Evolutionary conservation across 2,797 vertebrate genomes (phyloP).

Genomic region (Menidia menidia): DNA sequence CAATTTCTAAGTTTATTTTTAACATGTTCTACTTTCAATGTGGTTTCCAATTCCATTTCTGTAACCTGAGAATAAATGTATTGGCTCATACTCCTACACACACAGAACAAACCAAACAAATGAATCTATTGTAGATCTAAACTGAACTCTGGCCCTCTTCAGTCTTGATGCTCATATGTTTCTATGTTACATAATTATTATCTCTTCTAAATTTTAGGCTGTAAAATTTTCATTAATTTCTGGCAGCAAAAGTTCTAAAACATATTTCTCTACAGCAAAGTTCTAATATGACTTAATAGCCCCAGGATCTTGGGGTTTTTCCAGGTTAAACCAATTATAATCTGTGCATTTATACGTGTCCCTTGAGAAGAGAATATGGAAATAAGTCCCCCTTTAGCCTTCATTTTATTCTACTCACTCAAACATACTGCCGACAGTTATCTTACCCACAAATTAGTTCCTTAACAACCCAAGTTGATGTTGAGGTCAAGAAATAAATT

Average conservation of each 20-base stretch:
- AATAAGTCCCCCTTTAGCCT: slow-evolving; percentile 31
- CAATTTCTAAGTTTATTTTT: too few species aligned
- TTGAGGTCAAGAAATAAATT: slow-evolving; percentile 11
- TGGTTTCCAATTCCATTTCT: too few species aligned
- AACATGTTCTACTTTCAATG: too few species aligned
- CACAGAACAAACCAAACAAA: too few species aligned
- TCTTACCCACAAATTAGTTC: slow-evolving; percentile 13
- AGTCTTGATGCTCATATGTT: too few species aligned
- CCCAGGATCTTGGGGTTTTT: slow-evolving; percentile 4
- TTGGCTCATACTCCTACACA: too few species aligned
- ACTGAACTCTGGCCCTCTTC: too few species aligned
- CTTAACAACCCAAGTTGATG: slow-evolving; percentile 2
- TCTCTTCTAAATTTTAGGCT: neutral
- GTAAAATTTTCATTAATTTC: neutral
- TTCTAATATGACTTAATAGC: slow-evolving; percentile 45
- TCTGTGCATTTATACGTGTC: slow-evolving; percentile 46
- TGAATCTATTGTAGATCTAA: too few species aligned
- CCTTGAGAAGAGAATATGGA: slow-evolving; percentile 18
- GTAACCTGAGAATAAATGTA: too few species aligned
- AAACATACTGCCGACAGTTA: slow-evolving; percentile 25
- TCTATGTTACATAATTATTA: too few species aligned
- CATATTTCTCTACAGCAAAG: slow-evolving; percentile 27
- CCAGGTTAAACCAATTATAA: slow-evolving; percentile 52
- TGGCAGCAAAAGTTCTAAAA: slow-evolving; percentile 11
- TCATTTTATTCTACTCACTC: slow-evolving; percentile 9